These are phyloP conservation scores for Prunella strophiata DNA, from an alignment of 2,797 vertebrate genomes.

Conservation along the genomic window DNA sequence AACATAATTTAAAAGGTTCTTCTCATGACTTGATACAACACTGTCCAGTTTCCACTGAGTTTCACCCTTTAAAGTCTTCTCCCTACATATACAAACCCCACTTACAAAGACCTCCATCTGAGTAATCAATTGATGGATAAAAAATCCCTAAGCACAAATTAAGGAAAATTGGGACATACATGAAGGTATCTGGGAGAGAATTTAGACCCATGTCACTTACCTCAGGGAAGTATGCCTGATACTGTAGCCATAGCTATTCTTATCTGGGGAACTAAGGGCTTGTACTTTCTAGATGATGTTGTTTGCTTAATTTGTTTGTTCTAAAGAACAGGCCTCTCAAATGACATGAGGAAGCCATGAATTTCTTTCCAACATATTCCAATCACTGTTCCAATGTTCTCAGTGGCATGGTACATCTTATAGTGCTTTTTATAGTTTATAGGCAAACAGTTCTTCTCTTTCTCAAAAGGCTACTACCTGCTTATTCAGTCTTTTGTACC, in stretches of 20 bases:
- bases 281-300: not conserved
- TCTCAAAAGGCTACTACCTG: not conserved
- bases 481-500: not conserved
- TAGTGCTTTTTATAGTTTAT: not conserved
- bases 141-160: not conserved
- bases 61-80: not conserved
- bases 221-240: not conserved
- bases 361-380: not conserved
- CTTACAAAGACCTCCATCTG: not conserved
- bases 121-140: not conserved
- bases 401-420: not conserved
- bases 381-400: not conserved
- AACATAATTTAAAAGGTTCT: not conserved
- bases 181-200: not conserved
- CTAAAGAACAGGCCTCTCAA: not conserved
- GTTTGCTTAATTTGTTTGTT: not conserved
- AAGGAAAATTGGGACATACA: rapidly evolving
- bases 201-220: not conserved
- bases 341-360: not conserved
- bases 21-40: not conserved
- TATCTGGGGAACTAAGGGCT: not conserved
- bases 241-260: not conserved
- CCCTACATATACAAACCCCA: not conserved
- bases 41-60: not conserved
- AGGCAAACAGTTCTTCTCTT: not conserved